phyloP scores from a whole-genome alignment of 2,888 invertebrate species.

The Ecdyonurus torrentis region DNA sequence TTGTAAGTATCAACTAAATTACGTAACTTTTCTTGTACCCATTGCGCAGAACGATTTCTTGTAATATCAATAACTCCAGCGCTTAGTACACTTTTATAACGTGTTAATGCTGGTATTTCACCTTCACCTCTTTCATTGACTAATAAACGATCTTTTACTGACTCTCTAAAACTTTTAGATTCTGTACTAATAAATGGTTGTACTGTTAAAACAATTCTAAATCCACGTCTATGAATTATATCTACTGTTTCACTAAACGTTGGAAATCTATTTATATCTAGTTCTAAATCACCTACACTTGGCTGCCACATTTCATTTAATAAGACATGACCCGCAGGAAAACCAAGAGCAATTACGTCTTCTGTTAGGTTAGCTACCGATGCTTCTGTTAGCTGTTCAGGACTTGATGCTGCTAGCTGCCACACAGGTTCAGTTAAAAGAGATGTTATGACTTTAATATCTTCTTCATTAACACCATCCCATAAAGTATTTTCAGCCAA shows the following conservation, averaged over 20 bases:
- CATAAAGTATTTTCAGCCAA: slow-evolving; percentile 57
- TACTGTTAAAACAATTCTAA: slow-evolving; percentile 72
- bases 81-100: slow-evolving; percentile 55
- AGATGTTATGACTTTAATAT: slow-evolving; percentile 51
- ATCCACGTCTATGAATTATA: slow-evolving; percentile 66
- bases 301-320: slow-evolving; percentile 27
- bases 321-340: slow-evolving; percentile 21
- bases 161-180: slow-evolving; percentile 63
- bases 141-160: slow-evolving; percentile 54
- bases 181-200: slow-evolving; percentile 77
- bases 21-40: slow-evolving; percentile 59
- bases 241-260: slow-evolving; percentile 61
- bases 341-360: slow-evolving; percentile 60
- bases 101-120: slow-evolving; percentile 12
- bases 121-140: slow-evolving; percentile 67
- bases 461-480: slow-evolving; percentile 67
- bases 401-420: slow-evolving; percentile 55
- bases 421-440: slow-evolving; percentile 72
- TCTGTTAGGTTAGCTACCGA: slow-evolving; percentile 69
- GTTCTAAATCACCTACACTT: slow-evolving; percentile 43
- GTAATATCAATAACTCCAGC: slow-evolving; percentile 78
- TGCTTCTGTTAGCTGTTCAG: slow-evolving; percentile 41
- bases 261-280: slow-evolving; percentile 64
- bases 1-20: slow-evolving; percentile 51
- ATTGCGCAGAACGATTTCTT: slow-evolving; percentile 59